A percentile compares a stretch with the other conserved stretches of the same genome.
phyloP scores from a whole-genome alignment of 1,140 invertebrate species.

The Drosophila sechellia region DNA sequence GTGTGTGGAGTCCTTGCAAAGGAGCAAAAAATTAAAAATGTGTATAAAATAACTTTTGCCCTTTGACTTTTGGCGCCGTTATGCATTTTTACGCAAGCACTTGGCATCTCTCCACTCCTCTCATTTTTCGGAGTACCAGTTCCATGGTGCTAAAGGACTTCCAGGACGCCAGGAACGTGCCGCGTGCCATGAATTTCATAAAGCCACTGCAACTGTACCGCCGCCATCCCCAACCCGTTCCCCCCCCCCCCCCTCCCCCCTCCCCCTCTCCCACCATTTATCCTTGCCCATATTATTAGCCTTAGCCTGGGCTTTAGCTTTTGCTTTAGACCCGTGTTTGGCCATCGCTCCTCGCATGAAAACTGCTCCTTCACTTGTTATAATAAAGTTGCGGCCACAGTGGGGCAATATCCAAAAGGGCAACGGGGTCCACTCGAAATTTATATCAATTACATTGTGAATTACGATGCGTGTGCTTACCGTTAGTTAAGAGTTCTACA shows the following conservation, averaged over 20 bases:
- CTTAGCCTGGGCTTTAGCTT: conserved; percentile 2
- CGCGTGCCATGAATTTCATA: conserved; percentile 52
- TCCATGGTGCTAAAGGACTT: conserved; percentile 39
- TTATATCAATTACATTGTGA: conserved; percentile 51
- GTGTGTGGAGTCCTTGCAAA: conserved; percentile 33
- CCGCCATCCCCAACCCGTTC: no score
- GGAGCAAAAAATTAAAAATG: conserved; percentile 63
- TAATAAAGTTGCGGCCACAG: conserved; percentile 56
- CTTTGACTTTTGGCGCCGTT: conserved; percentile 74
- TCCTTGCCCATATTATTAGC: neutral
- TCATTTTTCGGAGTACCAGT: conserved; percentile 2
- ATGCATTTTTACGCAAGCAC: conserved; percentile 71
- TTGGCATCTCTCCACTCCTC: conserved; percentile 39
- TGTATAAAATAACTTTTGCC: conserved; percentile 73
- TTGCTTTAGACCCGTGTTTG: conserved; percentile 11
- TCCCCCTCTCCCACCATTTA: neutral
- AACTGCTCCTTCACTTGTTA: conserved; percentile 4
- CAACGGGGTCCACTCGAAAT: conserved; percentile 19
- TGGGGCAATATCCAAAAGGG: conserved; percentile 36
- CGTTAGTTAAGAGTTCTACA: conserved; percentile 3
- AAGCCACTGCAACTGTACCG: conserved; percentile 15
- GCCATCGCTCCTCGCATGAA: conserved; percentile 26
- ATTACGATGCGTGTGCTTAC: conserved; percentile 18
- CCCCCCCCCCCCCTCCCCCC: neutral
- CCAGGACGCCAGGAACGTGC: conserved; percentile 35